Evolutionary conservation across 1,140 invertebrate genomes (phyloP), one percentile per base, ranked within the genome.

Genomic region (Acromyrmex charruanus): DNA sequence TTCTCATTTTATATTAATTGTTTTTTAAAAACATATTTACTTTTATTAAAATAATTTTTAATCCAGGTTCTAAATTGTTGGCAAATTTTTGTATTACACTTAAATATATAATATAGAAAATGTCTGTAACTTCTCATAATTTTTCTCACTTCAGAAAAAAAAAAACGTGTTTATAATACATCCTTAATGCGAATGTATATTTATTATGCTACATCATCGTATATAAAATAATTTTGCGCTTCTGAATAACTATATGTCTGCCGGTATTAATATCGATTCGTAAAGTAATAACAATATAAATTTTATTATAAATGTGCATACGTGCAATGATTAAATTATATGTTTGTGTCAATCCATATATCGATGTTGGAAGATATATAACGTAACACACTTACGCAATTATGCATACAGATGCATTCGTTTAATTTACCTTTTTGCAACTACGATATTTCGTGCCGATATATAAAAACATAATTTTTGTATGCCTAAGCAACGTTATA

Each of bases 301-400:
- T 71, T 84, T 84, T 74, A 84, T 84, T 84, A 74, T 28, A 31
- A 75, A 84, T 84, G 55, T 44, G 39, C 69, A 84, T 61, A 74
- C 10, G 39, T 49, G 55, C 25, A 74, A 82, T 28, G 39, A 74
- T 61, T 59, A 58, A 84, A 75, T 84, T 84, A 75, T n/a, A 63
- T n/a, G 28, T 61, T 61, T 51, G 31, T 75, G 69, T 63, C 55
- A 61, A 61, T 74, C 53, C n/a, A 28, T 63, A 75, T 61, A 84
- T 84, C 55, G 39, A 1, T 69, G 31, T n/a, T 31, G n/a, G 2
- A n/a, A 39, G 28, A 21, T 16, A 58, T 31, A 10, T 18, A 31
- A 25, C 28, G 49, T 61, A 74, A 84, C 31, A 28, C 28, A 84
- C 61, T 84, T 84, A 84, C 16, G 39, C 39, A 84, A 75, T 75